Evolutionary conservation across 2,888 invertebrate species (phyloP), one percentile per base, ranked within the genome.

Genomic region (Carabus problematicus): DNA sequence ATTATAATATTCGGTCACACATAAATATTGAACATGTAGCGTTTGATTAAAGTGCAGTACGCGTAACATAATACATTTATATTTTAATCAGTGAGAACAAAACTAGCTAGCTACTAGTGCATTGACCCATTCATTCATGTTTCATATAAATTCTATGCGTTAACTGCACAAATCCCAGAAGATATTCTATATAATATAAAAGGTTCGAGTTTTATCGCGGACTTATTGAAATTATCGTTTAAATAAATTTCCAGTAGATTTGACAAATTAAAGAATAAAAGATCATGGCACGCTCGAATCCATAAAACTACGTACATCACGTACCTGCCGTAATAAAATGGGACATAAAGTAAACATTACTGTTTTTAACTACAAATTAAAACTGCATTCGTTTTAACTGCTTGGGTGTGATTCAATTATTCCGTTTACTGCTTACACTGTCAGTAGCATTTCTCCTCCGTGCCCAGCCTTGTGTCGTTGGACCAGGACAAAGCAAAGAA

Each of bases 301-400:
- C 45, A 70, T 59, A 70, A 64, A 71, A 61, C 59, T 66, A 63
- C 61, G 55, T 69, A 59, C 70, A 72, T 72, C 75, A 75, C 75
- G 77, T 76, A 74, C 72, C 52, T 71, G 64, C 71, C 71, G 72
- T 70, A 71, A 73, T 72, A 73, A 74, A 74, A 74, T 73, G 72
- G 72, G 70, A 72, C 72, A 74, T 76, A 76, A 75, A 76, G 73
- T 74, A 74, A 75, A 74, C 75, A 74, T 75, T 75, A 75, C 74
- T 73, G 73, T 70, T 74, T 77, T 77, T 77, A 77, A 77, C 76
- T 77, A 76, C 77, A 77, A 77, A 77, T 77, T 77, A 77, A 77
- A 77, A 73, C 72, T 74, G 74, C 74, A 75, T 75, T 77, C 75
- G 75, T 75, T 76, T 77, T 76, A 29, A 77, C 75, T 75, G 74